phyloP scores from a whole-genome alignment of 2,113 vertebrate species.

The Ovibos moschatus region DNA sequence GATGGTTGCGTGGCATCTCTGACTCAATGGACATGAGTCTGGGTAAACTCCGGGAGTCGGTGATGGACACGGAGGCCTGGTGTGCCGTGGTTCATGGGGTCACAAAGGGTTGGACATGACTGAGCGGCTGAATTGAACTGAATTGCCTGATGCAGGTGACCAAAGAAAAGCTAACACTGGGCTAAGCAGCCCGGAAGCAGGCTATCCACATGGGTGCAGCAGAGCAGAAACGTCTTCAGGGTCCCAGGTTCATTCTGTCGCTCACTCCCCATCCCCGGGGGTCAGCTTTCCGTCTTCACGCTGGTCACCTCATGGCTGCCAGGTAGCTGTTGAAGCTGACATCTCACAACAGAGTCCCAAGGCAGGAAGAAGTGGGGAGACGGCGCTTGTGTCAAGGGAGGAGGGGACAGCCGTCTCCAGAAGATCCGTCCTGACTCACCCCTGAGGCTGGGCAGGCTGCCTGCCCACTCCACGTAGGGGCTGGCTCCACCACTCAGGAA shows the following conservation, averaged over 20 bases:
- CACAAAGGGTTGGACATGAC: background rate
- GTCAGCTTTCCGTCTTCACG: background rate
- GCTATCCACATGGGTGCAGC: background rate
- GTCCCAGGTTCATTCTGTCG: background rate
- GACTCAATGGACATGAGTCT: background rate
- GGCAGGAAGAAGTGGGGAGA: background rate
- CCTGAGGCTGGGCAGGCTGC: accelerated
- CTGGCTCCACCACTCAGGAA: background rate
- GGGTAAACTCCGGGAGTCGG: background rate
- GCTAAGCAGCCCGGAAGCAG: too few relatives aligned
- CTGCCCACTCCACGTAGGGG: background rate
- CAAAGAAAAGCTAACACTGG: background rate
- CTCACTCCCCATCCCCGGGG: background rate
- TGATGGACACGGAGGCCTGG: background rate
- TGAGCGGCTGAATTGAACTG: background rate
- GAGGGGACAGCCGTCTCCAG: background rate
- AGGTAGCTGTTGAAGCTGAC: background rate
- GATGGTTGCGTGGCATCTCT: too few relatives aligned
- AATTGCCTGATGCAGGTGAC: background rate
- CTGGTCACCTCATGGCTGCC: background rate
- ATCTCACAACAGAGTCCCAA: background rate
- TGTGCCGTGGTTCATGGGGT: background rate
- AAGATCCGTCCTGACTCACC: background rate
- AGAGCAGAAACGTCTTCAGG: background rate
- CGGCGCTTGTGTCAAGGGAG: background rate